Evolutionary conservation across 2,888 invertebrate species (phyloP), one percentile per base, ranked within the genome.

Genomic region (Rhagophthalmus giganteus): DNA sequence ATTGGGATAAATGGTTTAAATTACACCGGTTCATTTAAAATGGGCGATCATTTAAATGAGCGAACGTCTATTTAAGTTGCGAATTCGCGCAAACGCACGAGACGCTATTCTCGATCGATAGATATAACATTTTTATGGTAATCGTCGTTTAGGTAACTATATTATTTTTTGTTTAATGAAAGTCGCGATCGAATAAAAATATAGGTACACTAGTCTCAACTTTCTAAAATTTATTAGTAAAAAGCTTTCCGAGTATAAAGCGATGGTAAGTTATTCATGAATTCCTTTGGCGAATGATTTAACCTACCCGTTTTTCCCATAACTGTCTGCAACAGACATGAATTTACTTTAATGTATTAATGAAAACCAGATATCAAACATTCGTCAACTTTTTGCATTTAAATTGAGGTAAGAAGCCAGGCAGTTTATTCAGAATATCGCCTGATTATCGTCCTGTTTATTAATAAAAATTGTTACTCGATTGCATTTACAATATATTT

Each of bases 261-360:
- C 30, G 37, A 38, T 30, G 42, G 47, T 44, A 52, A 51, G 46
- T 59, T 59, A 62, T 62, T 59, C 58, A 62, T 62, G 56, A 62
- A 62, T 60, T 59, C 59, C 55, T 46, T 46, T 39, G 41, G 48
- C 50, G 56, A 54, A 51, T 60, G 62, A 60, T 60, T 62, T 59
- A 60, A 62, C 55, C 53, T 59, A 60, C 54, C 54, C 39, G 53
- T 50, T 52, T 53, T 52, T 39, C 48, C 57, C 57, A 59, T 59
- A 61, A 59, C 57, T 56, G 59, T 59, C 57, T 41, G 38, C 44
- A 37, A 49, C 53, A 50, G 50, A 49, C 49, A 52, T 44, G 45
- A 52, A 50, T 56, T 57, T 49, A 50, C 48, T 56, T 60, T 58
- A 60, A 62, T 60, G 56, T 62, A 62, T 62, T 55, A 59, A 58